phyloP scores from a whole-genome alignment of 1,140 invertebrate species.

The Pseudomyrmex dendroicus region DNA sequence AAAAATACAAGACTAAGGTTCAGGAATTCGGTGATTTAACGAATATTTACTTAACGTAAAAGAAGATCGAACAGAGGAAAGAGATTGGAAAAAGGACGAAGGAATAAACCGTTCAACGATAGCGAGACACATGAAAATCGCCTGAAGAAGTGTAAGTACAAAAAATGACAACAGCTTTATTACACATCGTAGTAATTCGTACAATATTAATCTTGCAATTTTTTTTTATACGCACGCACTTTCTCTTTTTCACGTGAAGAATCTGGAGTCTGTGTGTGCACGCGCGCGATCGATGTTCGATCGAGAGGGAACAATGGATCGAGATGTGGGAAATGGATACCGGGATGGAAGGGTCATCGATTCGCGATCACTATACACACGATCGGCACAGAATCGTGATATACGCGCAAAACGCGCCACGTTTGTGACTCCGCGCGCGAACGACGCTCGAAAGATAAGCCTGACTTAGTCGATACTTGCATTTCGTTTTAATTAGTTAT shows the following conservation, averaged over 20 bases:
- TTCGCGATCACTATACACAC: constrained; percentile 1
- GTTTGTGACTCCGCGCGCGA: constrained; percentile 35
- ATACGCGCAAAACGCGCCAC: not conserved
- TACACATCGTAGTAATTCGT: constrained; percentile 75
- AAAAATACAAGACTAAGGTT: too few species aligned
- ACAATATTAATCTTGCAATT: constrained; percentile 70
- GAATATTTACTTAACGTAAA: too few species aligned
- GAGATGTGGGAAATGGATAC: not conserved
- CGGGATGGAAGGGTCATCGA: not conserved
- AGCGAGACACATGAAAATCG: constrained; percentile 64
- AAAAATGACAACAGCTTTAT: constrained; percentile 81
- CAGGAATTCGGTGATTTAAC: too few species aligned
- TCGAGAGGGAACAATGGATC: constrained; percentile 12
- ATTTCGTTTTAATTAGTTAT: constrained; percentile 78
- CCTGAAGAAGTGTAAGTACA: constrained; percentile 80
- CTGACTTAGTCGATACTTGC: constrained; percentile 80
- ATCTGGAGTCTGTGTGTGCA: constrained; percentile 48
- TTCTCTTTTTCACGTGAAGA: not conserved
- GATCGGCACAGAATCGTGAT: not conserved
- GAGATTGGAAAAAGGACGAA: not conserved
- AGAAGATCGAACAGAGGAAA: not conserved
- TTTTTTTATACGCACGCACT: constrained; percentile 68
- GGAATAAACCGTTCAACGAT: constrained; percentile 52
- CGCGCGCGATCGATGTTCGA: constrained; percentile 17
- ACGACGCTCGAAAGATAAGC: constrained; percentile 75